Conservation (phyloP, 1,140 invertebrate species). For the Agrilus planipennis region DNA sequence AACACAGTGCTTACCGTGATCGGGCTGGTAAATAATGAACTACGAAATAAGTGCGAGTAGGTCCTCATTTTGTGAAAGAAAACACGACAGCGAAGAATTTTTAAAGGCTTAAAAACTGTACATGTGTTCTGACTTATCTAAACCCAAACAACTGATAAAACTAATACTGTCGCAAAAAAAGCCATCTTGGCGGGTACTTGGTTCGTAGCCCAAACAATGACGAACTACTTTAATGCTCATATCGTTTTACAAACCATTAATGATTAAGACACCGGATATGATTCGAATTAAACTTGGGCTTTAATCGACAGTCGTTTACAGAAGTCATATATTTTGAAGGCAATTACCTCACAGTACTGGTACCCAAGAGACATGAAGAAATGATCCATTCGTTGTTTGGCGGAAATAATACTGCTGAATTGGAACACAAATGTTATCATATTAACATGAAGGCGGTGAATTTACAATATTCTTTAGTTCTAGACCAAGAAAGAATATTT, state of each 20-base stretch:
- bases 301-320: no score
- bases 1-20: not conserved
- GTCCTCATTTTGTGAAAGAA: not conserved
- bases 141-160: not conserved
- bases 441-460: not conserved
- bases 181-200: not conserved
- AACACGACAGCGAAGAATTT: not conserved
- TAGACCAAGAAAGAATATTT: slow-evolving; percentile 1
- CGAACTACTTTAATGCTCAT: not conserved
- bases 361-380: no score
- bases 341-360: no score
- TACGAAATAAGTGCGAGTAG: slow-evolving; percentile 1
- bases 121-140: no score
- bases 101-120: not conserved
- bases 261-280: no score
- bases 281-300: no score
- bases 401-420: no score
- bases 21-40: not conserved
- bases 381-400: no score
- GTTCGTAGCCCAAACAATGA: no score
- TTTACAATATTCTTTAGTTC: not conserved
- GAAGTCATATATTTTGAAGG: no score
- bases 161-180: not conserved
- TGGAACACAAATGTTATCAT: not conserved
- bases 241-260: slow-evolving; percentile 3